These are phyloP conservation scores for Anguilla megastoma DNA, from an alignment of 2,797 vertebrate genomes.

Conservation along the genomic window DNA sequence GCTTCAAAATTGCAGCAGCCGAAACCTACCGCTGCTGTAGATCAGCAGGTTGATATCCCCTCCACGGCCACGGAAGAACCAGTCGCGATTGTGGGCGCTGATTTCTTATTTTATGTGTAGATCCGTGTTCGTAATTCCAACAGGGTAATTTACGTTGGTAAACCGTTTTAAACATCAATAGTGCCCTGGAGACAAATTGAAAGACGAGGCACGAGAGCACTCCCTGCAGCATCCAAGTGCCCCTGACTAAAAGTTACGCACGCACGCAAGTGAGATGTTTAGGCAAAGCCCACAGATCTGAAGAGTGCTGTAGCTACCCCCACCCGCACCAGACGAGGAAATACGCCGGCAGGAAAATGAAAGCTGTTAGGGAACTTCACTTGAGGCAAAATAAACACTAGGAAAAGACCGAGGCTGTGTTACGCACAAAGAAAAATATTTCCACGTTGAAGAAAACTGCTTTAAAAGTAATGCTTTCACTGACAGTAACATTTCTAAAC, in stretches of 20 bases:
- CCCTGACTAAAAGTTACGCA: slow-evolving; percentile 28
- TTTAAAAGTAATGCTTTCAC: background rate
- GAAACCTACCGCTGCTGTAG: slow-evolving; percentile 11
- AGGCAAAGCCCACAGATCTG: slow-evolving; percentile 28
- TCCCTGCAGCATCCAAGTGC: slow-evolving; percentile 28
- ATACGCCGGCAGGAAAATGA: slow-evolving; percentile 34
- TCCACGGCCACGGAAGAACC: background rate
- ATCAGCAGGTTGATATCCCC: slow-evolving; percentile 36
- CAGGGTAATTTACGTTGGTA: background rate
- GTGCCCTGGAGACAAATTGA: background rate
- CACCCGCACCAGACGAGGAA: slow-evolving; percentile 36
- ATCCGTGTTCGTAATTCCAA: slow-evolving; percentile 16
- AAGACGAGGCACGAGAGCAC: background rate
- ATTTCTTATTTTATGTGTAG: slow-evolving; percentile 7
- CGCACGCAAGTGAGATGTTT: slow-evolving; percentile 17
- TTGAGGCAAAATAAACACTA: slow-evolving; percentile 26
- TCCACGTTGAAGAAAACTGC: background rate
- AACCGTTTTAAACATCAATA: background rate
- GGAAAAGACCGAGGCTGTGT: background rate
- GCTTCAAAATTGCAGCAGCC: slow-evolving; percentile 12
- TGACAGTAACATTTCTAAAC: background rate
- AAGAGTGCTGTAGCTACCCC: slow-evolving; percentile 10
- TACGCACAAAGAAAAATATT: slow-evolving; percentile 28
- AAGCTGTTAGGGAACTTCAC: slow-evolving; percentile 33
- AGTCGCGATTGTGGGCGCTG: background rate